Evolutionary conservation across 2,797 vertebrate species (phyloP), one percentile per base, ranked within the genome.

Genomic region (Bovichtus diacanthus): DNA sequence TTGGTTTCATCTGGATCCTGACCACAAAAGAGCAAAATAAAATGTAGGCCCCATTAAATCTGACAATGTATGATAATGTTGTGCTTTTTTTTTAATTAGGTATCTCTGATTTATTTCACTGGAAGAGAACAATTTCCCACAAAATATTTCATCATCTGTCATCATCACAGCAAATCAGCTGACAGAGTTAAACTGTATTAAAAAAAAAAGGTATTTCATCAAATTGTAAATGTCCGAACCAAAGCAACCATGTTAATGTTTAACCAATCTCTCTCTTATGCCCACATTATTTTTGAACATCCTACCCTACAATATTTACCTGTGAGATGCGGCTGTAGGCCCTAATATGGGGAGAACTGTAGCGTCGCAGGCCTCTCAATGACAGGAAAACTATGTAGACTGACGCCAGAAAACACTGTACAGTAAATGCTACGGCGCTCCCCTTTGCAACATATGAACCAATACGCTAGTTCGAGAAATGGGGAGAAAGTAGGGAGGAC

Each of bases 301-400:
- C 27, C 16, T n/a, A 0, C 47, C 19, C 7, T 41, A 7, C 12
- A n/a, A 0, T 46, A 39, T 46, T 74, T 69, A 90, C 92, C 92
- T 95, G 90, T 70, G 86, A 19, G 50, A 95, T 8, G 1, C 76
- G 84, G 63, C 68, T 90, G 90, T 95, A 94, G 76, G 81, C 31
- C 74, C 90, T 90, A 44, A 25, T 53, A 18, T 80, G 54, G 23
- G 82, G 59, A 6, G 84, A 6, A 51, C 93, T 90, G 82, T 95
- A 95, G 78, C 84, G 90, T 0, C 49, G 84, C 7, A 95, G 87
- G 76, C 94, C 95, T 83, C 90, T 94, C 92, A 95, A 95, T 70
- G 92, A 91, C 59, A 95, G 83, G 65, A 95, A 93, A 19, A 94
- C 63, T 1, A 86, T 84, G 87, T 93, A 95, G 46, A 90, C 3